Evolutionary conservation across 1,140 invertebrate genomes (phyloP), one percentile per base, ranked within the genome.

Genomic region (Hylaeus anthracinus): DNA sequence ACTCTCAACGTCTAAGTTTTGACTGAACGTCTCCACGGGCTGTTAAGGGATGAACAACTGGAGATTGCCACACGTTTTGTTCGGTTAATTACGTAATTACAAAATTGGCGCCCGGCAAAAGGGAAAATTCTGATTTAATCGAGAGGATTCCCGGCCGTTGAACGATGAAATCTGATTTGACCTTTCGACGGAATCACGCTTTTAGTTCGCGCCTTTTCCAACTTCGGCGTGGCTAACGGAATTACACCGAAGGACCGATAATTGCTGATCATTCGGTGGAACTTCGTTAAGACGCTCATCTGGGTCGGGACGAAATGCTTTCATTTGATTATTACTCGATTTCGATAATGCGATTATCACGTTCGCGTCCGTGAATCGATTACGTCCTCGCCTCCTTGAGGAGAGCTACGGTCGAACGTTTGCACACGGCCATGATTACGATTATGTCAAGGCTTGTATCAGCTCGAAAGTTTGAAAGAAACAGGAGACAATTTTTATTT

Each of bases 281-380:
- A 93, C 91, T 92, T 93, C 88, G 91, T 94, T 94, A 93, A 94
- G 92, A 93, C 91, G 91, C 90, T 94, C 92, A 93, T 94, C 92
- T 93, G 89, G 88, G 79, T 84, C 82, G 83, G 88, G 86, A 88
- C 85, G 88, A 92, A 92, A 93, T 92, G 91, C 89, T 93, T 93
- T 92, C 89, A 93, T 93, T 93, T 88, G 88, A 93, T 93, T 93
- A 93, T 91, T 90, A 86, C 88, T 92, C 92, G 88, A 93, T 93
- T 92, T 90, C 90, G 88, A 92, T 92, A 91, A 93, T 81, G 83
- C 87, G 84, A 92, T 91, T 90, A 86, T 87, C 90, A 86, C 76
- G 78, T 81, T 84, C 76, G 65, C 66, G 81, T 26, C 64, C 55
- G 61, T 82, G 75, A 86, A 86, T 82, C 83, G 84, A 87, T 86